Evolutionary conservation across 2,797 vertebrate genomes (phyloP), one percentile per base, ranked within the genome.

Genomic region (Centropyge bicolor): DNA sequence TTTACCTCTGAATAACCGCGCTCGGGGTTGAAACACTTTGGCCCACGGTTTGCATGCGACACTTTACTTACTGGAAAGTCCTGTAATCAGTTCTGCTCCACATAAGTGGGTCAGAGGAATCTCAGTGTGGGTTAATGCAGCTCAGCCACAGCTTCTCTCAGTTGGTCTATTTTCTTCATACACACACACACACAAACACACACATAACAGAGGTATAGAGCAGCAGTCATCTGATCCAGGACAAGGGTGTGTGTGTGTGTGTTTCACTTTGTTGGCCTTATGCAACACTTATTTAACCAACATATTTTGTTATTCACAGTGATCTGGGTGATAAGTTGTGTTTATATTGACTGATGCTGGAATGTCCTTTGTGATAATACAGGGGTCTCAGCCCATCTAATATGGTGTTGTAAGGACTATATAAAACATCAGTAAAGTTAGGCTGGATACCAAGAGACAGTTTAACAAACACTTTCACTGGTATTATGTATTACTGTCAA

Each of bases 211-310:
- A 67, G 69, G 36, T 57, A 49, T 10, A 79, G 63, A 81, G 72
- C 63, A 57, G 79, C 78, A 81, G 84, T 92, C 87, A 90, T 89
- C 88, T 91, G 91, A 91, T 83, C 75, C 49, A 35, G 80, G 64
- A 79, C 69, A 63, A 73, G 62, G 22, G 49, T 51, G 24, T 77
- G 80, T 81, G 80, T 70, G 60, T 66, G 65, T 60, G 73, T 56
- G 59, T 79, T 13, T 45, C 19, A 69, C 31, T 63, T 45, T 71
- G 40, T 70, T 84, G 54, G 38, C 62, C 77, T 88, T 82, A 55
- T 49, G 49, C 57, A 79, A 82, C 60, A 22, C 64, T 70, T 62
- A 66, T 83, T 74, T 70, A 72, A 78, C 61, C 61, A 17, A 56
- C 56, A 57, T 67, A 65, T 74, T 78, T 85, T 76, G 55, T 72